These are phyloP conservation scores for Ditula angustiorana DNA, from an alignment of 2,888 invertebrate species.

Conservation along the genomic window DNA sequence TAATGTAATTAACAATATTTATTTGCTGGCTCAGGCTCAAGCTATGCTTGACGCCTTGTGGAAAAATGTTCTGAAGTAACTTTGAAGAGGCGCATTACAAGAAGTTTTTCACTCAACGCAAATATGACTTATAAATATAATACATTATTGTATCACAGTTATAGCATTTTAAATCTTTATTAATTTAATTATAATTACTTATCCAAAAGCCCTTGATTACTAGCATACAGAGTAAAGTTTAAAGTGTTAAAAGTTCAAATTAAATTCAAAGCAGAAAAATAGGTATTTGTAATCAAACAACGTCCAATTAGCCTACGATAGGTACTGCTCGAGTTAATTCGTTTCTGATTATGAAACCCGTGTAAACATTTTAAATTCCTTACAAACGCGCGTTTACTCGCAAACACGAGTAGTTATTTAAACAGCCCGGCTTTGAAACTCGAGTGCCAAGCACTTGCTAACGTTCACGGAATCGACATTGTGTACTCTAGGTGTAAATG, in stretches of 20 bases:
- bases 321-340: neutral
- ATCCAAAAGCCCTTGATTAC: too few relatives aligned
- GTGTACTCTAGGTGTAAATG: too few relatives aligned
- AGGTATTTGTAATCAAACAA: neutral
- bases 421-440: constrained; percentile 16
- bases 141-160: too few relatives aligned
- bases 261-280: neutral
- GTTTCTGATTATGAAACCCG: neutral
- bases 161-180: too few relatives aligned
- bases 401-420: constrained; percentile 14
- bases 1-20: too few relatives aligned
- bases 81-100: too few relatives aligned
- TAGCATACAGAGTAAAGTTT: neutral
- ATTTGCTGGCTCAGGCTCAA: too few relatives aligned
- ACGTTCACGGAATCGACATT: constrained; percentile 7
- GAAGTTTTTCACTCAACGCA: too few relatives aligned
- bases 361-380: constrained; percentile 19
- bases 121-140: too few relatives aligned
- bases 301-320: neutral
- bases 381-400: constrained; percentile 4
- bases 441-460: neutral
- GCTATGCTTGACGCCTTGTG: too few relatives aligned
- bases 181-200: too few relatives aligned
- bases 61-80: too few relatives aligned
- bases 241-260: neutral